A percentile compares a stretch with the other conserved stretches of the same genome.
Evolutionary conservation across 2,888 invertebrate genomes (phyloP).

Genomic region (Dynastes maya): DNA sequence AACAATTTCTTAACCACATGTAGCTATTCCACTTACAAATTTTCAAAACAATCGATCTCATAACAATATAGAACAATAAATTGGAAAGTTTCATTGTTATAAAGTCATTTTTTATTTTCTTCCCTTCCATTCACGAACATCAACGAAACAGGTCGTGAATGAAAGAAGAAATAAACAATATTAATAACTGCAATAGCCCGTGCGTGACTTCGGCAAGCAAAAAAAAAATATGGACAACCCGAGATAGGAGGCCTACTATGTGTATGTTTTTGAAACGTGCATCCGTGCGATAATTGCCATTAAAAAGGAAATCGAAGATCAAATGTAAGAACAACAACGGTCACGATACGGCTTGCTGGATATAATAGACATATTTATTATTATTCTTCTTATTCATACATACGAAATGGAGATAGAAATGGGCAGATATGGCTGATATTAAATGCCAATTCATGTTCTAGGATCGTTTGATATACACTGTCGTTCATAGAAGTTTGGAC

Average conservation of each 20-base stretch:
- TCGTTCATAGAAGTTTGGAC: too few relatives aligned
- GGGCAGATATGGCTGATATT: not conserved
- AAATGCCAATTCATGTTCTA: slow-evolving; percentile 12
- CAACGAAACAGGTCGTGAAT: not conserved
- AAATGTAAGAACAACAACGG: slow-evolving; percentile 18
- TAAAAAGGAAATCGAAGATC: slow-evolving; percentile 22
- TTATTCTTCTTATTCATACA: not conserved
- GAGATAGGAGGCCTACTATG: not conserved
- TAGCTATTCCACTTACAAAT: too few relatives aligned
- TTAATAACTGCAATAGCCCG: slow-evolving; percentile 8
- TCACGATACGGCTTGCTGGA: slow-evolving; percentile 4
- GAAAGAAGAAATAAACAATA: not conserved
- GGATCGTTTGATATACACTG: not conserved
- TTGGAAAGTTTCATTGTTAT: too few relatives aligned
- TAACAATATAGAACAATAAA: too few relatives aligned
- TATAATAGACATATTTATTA: slow-evolving; percentile 35
- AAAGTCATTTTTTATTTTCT: not conserved
- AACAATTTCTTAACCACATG: too few relatives aligned
- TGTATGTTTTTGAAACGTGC: slow-evolving; percentile 17
- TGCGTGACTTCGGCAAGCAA: not conserved
- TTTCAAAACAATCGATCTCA: too few relatives aligned
- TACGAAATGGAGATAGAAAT: slow-evolving; percentile 10
- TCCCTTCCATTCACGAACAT: not conserved
- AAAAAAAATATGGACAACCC: not conserved
- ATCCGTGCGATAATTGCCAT: slow-evolving; percentile 19